A percentile compares a stretch with the other conserved stretches of the same genome.
These are phyloP conservation scores for Hypena proboscidalis DNA, from an alignment of 2,888 invertebrate species.

Conservation along the genomic window DNA sequence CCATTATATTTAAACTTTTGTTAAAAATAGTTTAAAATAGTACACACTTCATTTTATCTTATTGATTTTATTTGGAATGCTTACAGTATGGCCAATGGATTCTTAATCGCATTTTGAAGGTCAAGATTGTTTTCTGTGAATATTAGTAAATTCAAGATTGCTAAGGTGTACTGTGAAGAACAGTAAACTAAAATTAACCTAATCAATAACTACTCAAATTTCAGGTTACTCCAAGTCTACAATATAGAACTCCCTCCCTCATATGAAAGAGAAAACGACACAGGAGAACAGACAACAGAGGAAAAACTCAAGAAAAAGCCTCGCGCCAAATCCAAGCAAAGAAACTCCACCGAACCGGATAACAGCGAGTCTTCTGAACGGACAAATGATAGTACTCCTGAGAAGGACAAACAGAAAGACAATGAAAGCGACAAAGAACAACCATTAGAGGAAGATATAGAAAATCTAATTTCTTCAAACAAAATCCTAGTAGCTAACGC, in stretches of 20 bases:
- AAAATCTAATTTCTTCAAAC: constrained; percentile 80
- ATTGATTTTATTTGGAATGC: no score
- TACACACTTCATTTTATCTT: no score
- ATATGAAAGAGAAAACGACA: constrained; percentile 76
- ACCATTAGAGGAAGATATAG: constrained; percentile 76
- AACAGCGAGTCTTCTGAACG: constrained; percentile 71
- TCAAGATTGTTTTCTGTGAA: no score
- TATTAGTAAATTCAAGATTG: no score
- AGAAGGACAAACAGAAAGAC: constrained; percentile 59
- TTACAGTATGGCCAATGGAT: no score
- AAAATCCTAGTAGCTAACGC: constrained; percentile 78
- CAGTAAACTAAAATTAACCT: no score
- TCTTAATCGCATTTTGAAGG: no score
- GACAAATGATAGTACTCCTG: constrained; percentile 68
- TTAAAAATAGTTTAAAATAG: no score
- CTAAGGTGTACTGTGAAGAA: no score
- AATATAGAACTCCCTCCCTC: constrained; percentile 88
- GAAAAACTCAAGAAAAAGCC: constrained; percentile 75
- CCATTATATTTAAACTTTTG: no score
- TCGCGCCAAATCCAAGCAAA: constrained; percentile 70
- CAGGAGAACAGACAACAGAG: constrained; percentile 66
- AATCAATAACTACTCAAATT: constrained; percentile 7
- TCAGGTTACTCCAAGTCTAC: constrained; percentile 90
- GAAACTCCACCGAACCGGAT: constrained; percentile 71
- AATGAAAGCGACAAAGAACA: constrained; percentile 45